Base-by-base conservation (phyloP, 1,140 invertebrate genomes). In the Proales similis region DNA sequence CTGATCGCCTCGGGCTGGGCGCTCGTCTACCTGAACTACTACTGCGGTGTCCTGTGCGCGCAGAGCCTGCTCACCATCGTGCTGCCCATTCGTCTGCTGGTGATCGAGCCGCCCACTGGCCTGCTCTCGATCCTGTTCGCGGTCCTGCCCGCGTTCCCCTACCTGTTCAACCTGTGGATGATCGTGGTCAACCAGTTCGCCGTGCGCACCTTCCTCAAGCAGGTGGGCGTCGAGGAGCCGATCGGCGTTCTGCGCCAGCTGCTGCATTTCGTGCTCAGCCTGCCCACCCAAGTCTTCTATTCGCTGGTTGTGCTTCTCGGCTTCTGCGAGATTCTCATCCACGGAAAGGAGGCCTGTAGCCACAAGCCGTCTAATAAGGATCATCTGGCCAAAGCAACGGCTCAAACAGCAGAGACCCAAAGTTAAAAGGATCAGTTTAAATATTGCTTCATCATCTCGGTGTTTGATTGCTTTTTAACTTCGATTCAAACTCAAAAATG, bases 361-460 rank as follows among this genome's bases (percentile, higher is more conserved):
- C 67, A 68, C 51, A 60, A 46, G 14, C 65, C 67, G 0, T 67
- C 65, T 22, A 68, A 68, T 66, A 68, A 68, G n/a, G n/a, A n/a
- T n/a, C n/a, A n/a, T n/a, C n/a, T n/a, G n/a, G n/a, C n/a, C n/a
- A n/a, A n/a, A n/a, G n/a, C n/a, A n/a, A n/a, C n/a, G n/a, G n/a
- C n/a, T n/a, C n/a, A n/a, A n/a, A n/a, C n/a, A n/a, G n/a, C n/a
- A n/a, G n/a, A n/a, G n/a, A n/a, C n/a, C n/a, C n/a, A n/a, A n/a
- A n/a, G n/a, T n/a, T n/a, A n/a, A n/a, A n/a, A n/a, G n/a, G n/a
- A n/a, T n/a, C n/a, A n/a, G n/a, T n/a, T n/a, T n/a, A n/a, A n/a
- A n/a, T n/a, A n/a, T n/a, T n/a, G n/a, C n/a, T n/a, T n/a, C n/a
- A n/a, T n/a, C n/a, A n/a, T n/a, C n/a, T n/a, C n/a, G n/a, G n/a